These are phyloP conservation scores for Baccha elongata DNA, from an alignment of 2,888 invertebrate genomes.

Conservation along the genomic window DNA sequence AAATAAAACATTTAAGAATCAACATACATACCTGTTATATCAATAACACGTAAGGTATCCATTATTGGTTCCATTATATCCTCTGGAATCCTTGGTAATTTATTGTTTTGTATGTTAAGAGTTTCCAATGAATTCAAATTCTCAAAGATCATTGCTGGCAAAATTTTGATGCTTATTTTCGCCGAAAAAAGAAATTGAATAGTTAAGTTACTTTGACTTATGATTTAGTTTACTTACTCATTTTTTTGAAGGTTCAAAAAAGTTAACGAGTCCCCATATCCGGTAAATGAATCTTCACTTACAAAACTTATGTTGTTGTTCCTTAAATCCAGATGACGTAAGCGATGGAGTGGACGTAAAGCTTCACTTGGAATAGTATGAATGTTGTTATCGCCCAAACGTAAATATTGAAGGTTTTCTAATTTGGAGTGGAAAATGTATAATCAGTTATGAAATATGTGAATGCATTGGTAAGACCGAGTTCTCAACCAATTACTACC, in stretches of 20 bases:
- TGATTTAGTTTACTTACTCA: constrained; percentile 85
- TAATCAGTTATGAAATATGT: too few relatives aligned
- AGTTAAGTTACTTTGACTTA: not conserved
- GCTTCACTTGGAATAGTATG: constrained; percentile 93
- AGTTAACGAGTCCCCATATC: constrained; percentile 95
- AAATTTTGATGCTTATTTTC: constrained; percentile 88
- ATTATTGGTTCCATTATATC: constrained; percentile 95
- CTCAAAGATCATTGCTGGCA: constrained; percentile 93
- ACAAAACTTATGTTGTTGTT: constrained; percentile 93
- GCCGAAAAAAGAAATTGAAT: not conserved
- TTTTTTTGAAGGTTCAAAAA: constrained; percentile 96
- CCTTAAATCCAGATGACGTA: constrained; percentile 93
- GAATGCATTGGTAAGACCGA: too few relatives aligned
- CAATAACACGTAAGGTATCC: constrained; percentile 92
- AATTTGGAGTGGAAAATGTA: too few relatives aligned
- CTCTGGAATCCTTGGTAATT: constrained; percentile 90
- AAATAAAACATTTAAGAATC: too few relatives aligned
- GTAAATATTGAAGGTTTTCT: constrained; percentile 95
- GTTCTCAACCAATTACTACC: too few relatives aligned
- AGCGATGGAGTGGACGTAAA: constrained; percentile 90
- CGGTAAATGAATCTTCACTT: constrained; percentile 92
- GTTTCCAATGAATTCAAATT: constrained; percentile 95
- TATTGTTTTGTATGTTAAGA: constrained; percentile 93
- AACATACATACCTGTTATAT: constrained; percentile 92
- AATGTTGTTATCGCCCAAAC: constrained; percentile 93